These are phyloP conservation scores for Saccopteryx leptura DNA, from an alignment of 2,113 vertebrate genomes.

Conservation along the genomic window DNA sequence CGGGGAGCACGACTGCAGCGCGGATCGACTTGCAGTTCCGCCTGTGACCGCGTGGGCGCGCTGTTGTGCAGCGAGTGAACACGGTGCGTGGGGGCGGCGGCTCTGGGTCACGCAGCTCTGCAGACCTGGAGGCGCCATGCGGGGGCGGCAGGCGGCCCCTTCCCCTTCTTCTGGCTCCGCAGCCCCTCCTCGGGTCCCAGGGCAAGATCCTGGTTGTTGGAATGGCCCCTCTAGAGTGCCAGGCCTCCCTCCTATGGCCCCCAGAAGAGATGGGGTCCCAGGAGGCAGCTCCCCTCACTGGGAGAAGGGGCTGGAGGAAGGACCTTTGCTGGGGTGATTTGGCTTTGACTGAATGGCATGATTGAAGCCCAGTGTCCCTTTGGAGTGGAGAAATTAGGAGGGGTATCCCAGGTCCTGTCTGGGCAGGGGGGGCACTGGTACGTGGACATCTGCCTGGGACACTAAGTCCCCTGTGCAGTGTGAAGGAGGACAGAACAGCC, in stretches of 20 bases:
- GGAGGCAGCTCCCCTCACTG: not conserved
- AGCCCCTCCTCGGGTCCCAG: not conserved
- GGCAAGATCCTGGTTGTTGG: not conserved
- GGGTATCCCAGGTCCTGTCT: not conserved
- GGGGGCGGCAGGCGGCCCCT: not conserved
- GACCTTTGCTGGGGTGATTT: fast-evolving
- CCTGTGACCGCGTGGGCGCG: not conserved
- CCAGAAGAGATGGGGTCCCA: not conserved
- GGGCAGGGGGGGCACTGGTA: not conserved
- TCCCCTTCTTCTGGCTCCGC: not conserved
- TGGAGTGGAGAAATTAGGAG: not conserved
- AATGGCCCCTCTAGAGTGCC: not conserved
- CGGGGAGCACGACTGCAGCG: fast-evolving
- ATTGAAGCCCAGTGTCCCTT: not conserved
- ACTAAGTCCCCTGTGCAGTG: too few species aligned
- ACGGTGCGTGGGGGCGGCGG: not conserved
- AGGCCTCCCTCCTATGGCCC: not conserved
- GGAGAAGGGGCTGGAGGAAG: not conserved
- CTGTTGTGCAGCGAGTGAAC: constrained; percentile 79
- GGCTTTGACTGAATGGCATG: not conserved
- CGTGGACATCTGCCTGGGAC: not conserved
- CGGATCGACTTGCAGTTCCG: constrained; percentile 6
- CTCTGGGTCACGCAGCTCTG: not conserved
- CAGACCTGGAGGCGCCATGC: not conserved
- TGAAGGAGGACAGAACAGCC: not conserved